A percentile compares a stretch with the other conserved stretches of the same genome.
Evolutionary conservation across 1,140 invertebrate genomes (phyloP).

Genomic region (Drosophila bocki): DNA sequence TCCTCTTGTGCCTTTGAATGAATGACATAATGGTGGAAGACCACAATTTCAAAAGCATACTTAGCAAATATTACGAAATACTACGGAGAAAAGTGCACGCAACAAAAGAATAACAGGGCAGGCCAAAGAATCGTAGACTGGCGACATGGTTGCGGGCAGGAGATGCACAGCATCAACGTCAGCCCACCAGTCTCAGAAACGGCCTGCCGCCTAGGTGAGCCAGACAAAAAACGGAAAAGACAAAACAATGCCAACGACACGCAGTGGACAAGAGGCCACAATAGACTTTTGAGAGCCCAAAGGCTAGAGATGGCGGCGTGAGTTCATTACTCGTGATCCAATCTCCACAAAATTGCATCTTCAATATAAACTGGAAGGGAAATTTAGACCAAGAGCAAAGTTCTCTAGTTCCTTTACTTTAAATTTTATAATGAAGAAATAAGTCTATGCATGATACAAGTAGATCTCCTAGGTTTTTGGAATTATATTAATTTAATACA

Average conservation of each 20-base stretch:
- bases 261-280: conserved; percentile 59
- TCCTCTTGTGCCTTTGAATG: conserved; percentile 50
- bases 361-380: not conserved
- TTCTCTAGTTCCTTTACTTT: not conserved
- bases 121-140: conserved; percentile 30
- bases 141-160: conserved; percentile 17
- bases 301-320: conserved; percentile 54
- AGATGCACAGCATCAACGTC: conserved; percentile 38
- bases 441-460: too few relatives aligned
- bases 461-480: too few relatives aligned
- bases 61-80: conserved; percentile 83
- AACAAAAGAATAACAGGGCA: conserved; percentile 80
- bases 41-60: conserved; percentile 83
- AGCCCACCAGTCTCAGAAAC: conserved; percentile 12
- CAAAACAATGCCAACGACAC: conserved; percentile 72
- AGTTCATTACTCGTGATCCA: conserved; percentile 1
- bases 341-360: not conserved
- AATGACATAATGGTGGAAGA: conserved; percentile 83
- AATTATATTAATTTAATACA: too few relatives aligned
- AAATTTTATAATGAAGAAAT: too few relatives aligned
- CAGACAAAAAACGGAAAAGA: conserved; percentile 44
- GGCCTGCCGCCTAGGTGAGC: conserved; percentile 63
- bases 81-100: conserved; percentile 76
- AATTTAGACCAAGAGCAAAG: not conserved
- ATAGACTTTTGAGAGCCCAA: conserved; percentile 33